These are phyloP conservation scores for Paguma larvata DNA, from an alignment of 2,797 vertebrate species.

Conservation along the genomic window DNA sequence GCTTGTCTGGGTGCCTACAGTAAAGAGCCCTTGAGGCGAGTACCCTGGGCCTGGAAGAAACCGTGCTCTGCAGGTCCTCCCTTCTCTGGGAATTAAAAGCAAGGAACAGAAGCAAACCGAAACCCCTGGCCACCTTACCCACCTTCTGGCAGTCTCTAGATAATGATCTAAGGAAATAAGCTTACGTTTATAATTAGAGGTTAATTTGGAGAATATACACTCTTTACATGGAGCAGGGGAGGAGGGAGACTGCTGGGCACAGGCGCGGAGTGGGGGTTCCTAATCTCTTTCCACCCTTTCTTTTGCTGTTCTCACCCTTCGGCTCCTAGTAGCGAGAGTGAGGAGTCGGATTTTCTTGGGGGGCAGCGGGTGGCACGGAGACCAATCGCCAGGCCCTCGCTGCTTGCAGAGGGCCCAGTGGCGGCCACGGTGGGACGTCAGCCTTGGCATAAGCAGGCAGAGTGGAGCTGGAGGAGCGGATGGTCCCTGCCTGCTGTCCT, in stretches of 20 bases:
- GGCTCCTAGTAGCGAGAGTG: not conserved
- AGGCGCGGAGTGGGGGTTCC: not conserved
- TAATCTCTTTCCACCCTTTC: not conserved
- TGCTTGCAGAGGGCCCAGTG: not conserved
- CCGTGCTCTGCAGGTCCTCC: not conserved
- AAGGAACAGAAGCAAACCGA: conserved; percentile 31
- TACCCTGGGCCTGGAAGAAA: not conserved
- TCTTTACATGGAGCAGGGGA: conserved; percentile 84
- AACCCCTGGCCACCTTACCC: not conserved
- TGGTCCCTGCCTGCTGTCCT: not conserved
- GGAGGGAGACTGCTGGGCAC: not conserved
- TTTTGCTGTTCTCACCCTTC: not conserved
- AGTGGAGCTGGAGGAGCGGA: not conserved
- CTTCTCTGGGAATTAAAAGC: not conserved
- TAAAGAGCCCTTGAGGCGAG: not conserved
- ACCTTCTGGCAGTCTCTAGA: conserved; percentile 63
- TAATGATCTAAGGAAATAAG: conserved; percentile 82
- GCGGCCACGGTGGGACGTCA: not conserved
- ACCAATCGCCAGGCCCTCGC: not conserved
- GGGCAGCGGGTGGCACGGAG: not conserved
- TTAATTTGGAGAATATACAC: conserved; percentile 83
- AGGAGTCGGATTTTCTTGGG: not conserved
- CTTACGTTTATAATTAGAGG: conserved; percentile 83
- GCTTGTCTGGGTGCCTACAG: not conserved
- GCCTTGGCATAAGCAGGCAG: not conserved